phyloP scores from a whole-genome alignment of 2,113 vertebrate species.

The Myrmecophaga tridactyla region DNA sequence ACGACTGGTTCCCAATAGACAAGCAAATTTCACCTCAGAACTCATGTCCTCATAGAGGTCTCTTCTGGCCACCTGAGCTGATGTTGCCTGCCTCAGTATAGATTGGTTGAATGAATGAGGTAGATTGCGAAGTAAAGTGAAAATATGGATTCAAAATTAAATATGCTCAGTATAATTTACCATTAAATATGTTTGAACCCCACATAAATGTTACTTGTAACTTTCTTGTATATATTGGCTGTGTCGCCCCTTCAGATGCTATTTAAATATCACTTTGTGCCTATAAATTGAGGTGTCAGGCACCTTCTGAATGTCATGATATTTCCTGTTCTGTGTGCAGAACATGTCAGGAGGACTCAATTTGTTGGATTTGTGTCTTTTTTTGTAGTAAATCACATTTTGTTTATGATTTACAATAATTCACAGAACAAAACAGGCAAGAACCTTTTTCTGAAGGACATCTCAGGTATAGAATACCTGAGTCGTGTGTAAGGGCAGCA shows the following conservation, averaged over 20 bases:
- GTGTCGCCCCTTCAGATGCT: slow-evolving; percentile 66
- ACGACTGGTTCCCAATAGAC: background rate
- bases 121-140: slow-evolving; percentile 57
- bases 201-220: slow-evolving; percentile 43
- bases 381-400: slow-evolving; percentile 42
- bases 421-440: slow-evolving; percentile 36
- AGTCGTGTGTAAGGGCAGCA: background rate
- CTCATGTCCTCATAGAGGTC: slow-evolving; percentile 18
- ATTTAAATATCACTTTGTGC: slow-evolving; percentile 73
- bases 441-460: slow-evolving; percentile 50
- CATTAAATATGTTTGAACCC: slow-evolving; percentile 29
- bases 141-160: slow-evolving; percentile 51
- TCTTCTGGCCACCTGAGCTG: background rate
- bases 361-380: slow-evolving; percentile 57
- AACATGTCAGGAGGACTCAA: slow-evolving; percentile 49
- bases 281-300: slow-evolving; percentile 63
- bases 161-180: slow-evolving; percentile 35
- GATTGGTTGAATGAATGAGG: slow-evolving; percentile 55
- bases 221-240: slow-evolving; percentile 63
- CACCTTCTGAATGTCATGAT: slow-evolving; percentile 71
- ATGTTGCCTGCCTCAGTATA: background rate
- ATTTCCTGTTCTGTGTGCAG: slow-evolving; percentile 63
- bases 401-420: slow-evolving; percentile 60
- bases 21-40: background rate
- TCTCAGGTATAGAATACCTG: background rate